phyloP scores from a whole-genome alignment of 2,113 vertebrate species.

The Nyctibius bracteatus region DNA sequence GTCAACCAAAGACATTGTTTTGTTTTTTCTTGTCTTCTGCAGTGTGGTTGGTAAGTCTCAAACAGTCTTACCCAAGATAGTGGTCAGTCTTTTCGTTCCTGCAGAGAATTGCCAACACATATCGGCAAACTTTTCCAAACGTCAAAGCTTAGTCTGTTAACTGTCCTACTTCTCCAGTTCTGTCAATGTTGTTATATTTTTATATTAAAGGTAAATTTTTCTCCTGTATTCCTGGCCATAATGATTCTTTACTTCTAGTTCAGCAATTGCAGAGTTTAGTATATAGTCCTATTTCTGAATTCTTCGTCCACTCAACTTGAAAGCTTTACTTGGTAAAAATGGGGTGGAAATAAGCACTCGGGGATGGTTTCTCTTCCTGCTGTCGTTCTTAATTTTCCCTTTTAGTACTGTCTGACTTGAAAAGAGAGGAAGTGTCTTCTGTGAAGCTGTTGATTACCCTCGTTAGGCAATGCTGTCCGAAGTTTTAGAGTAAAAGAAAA shows the following conservation, averaged over 20 bases:
- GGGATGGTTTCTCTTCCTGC: not conserved
- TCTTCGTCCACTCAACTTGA: not conserved
- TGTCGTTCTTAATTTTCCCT: not conserved
- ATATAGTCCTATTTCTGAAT: not conserved
- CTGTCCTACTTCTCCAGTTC: not conserved
- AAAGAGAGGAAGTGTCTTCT: not conserved
- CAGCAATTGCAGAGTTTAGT: not conserved
- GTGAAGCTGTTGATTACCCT: not conserved
- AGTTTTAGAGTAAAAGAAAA: not conserved
- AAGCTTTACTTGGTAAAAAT: not conserved
- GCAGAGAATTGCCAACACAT: rapidly evolving
- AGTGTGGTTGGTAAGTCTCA: not conserved
- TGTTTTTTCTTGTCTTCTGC: not conserved
- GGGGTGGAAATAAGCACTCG: not conserved
- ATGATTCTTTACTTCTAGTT: not conserved
- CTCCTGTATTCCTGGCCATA: not conserved
- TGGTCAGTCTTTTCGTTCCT: not conserved
- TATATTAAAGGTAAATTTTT: not conserved
- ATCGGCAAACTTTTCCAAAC: not conserved
- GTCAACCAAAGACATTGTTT: not conserved
- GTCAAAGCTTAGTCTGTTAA: not conserved
- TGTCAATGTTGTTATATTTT: not conserved
- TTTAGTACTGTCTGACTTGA: not conserved
- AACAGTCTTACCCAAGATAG: not conserved
- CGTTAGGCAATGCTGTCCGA: not conserved